phyloP scores from a whole-genome alignment of 1,140 invertebrate species.

The Dreissena rostriformis region DNA sequence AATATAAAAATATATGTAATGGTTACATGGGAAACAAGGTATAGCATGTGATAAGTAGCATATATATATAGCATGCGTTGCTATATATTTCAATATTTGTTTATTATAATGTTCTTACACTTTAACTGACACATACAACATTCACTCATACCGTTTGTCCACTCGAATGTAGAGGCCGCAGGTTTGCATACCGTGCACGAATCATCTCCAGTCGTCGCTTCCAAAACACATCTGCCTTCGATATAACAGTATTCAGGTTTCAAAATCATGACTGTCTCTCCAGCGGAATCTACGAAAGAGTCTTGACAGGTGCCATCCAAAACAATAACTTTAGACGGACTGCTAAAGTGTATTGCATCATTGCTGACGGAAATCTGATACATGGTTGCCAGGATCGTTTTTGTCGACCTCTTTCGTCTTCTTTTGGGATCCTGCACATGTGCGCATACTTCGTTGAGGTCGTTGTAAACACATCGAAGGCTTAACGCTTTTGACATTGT shows the following conservation, averaged over 20 bases:
- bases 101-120: too few relatives aligned
- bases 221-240: background rate
- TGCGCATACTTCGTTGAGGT: slow-evolving; percentile 26
- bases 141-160: slow-evolving; percentile 1
- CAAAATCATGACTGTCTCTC: slow-evolving; percentile 4
- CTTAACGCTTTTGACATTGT: background rate
- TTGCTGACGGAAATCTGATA: slow-evolving; percentile 24
- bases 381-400: background rate
- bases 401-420: background rate
- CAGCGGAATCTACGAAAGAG: background rate
- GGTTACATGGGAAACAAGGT: too few relatives aligned
- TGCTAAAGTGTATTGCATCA: slow-evolving; percentile 22
- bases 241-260: slow-evolving; percentile 1
- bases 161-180: background rate
- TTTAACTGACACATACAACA: too few relatives aligned
- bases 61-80: too few relatives aligned
- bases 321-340: background rate
- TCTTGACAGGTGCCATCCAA: slow-evolving; percentile 26
- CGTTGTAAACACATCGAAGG: background rate
- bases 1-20: too few relatives aligned
- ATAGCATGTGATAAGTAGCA: too few relatives aligned
- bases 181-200: background rate
- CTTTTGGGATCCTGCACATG: background rate
- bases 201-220: background rate
- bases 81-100: too few relatives aligned